These are phyloP conservation scores for Phymanthus crucifer DNA, from an alignment of 92 coral and sea anemone species.

Conservation along the genomic window DNA sequence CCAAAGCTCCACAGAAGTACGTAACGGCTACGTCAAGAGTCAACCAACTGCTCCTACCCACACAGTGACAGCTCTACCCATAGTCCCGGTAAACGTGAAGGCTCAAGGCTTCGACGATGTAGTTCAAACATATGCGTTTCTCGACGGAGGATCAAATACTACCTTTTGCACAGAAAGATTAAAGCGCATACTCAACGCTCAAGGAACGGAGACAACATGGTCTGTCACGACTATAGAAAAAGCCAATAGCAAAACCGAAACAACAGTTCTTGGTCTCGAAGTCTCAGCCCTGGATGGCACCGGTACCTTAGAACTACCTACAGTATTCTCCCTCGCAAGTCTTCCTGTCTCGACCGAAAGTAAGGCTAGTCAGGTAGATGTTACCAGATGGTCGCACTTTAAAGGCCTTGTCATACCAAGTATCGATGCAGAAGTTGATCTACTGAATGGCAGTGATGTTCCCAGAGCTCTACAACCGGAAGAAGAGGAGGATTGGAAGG, in stretches of 20 bases:
- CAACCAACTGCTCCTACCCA: conserved; percentile 7
- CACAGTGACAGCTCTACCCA: conserved; percentile 42
- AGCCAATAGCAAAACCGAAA: no score
- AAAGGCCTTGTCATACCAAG: background rate
- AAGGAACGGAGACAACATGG: no score
- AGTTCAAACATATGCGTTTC: conserved; percentile 63
- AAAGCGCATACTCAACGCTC: background rate
- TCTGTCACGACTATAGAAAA: no score
- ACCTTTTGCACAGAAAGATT: conserved; percentile 45
- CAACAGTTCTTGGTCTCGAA: no score
- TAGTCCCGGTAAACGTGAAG: conserved; percentile 59
- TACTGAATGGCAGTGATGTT: conserved; percentile 48
- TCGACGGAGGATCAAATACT: conserved; percentile 65
- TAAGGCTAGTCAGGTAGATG: conserved; percentile 20
- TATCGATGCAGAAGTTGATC: conserved; percentile 40
- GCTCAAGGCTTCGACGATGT: conserved; percentile 43
- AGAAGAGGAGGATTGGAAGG: conserved; percentile 25
- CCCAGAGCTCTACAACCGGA: conserved; percentile 44
- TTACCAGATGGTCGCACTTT: conserved; percentile 22
- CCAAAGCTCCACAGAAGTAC: background rate
- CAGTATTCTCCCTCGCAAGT: background rate
- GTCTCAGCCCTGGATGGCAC: no score
- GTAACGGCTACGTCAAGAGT: conserved; percentile 34
- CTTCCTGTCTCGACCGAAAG: conserved; percentile 20
- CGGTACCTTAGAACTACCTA: no score